phyloP scores from a whole-genome alignment of 2,888 invertebrate genomes.

The Parnassius glacialis region DNA sequence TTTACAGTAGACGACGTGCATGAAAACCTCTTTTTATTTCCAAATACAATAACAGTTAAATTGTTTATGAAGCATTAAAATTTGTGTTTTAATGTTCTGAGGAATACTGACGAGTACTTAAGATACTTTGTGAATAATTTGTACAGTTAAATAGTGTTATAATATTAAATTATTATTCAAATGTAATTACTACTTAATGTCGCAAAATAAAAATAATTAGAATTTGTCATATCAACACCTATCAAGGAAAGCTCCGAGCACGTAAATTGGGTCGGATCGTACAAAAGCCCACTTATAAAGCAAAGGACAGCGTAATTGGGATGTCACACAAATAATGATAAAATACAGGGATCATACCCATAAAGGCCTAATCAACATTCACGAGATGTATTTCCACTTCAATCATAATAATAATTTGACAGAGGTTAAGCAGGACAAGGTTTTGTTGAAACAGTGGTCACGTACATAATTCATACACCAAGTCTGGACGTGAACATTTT shows the following conservation, averaged over 20 bases:
- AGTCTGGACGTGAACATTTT: neutral
- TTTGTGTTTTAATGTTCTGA: too few species aligned
- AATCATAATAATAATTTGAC: slow-evolving; percentile 21
- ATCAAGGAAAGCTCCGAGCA: neutral
- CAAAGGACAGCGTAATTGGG: slow-evolving; percentile 5
- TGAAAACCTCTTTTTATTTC: too few species aligned
- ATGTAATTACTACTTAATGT: too few species aligned
- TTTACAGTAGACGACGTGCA: too few species aligned
- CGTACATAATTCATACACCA: slow-evolving; percentile 5
- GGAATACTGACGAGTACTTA: too few species aligned
- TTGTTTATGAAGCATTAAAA: too few species aligned
- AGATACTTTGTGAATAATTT: too few species aligned
- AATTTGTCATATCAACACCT: neutral
- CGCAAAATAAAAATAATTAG: neutral
- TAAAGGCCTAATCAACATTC: slow-evolving; percentile 18
- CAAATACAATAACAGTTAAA: too few species aligned
- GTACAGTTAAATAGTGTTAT: too few species aligned
- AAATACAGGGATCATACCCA: slow-evolving; percentile 19
- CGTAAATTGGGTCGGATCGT: neutral
- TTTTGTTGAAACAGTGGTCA: slow-evolving; percentile 17
- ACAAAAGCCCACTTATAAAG: neutral
- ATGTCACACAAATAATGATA: slow-evolving; percentile 24
- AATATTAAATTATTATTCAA: too few species aligned
- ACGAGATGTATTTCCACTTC: slow-evolving; percentile 22
- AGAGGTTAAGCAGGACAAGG: slow-evolving; percentile 19